Evolutionary conservation across 2,888 invertebrate genomes (phyloP).

Genomic region (Thera obeliscata): DNA sequence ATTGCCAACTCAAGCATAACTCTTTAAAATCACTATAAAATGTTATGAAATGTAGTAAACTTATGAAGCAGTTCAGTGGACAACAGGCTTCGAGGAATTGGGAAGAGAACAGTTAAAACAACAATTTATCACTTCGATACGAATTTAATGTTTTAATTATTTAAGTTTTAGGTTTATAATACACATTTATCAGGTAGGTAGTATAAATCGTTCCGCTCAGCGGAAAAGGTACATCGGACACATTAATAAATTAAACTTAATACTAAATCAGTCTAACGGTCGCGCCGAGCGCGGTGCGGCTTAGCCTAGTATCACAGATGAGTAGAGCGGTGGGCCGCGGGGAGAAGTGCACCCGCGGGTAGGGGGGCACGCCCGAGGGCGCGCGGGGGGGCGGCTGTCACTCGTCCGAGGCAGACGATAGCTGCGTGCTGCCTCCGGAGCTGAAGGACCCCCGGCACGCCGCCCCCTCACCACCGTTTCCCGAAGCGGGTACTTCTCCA

Average conservation of each 20-base stretch:
- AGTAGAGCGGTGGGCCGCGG: slow-evolving; percentile 83
- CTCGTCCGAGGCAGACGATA: slow-evolving; percentile 86
- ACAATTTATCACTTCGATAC: slow-evolving; percentile 67
- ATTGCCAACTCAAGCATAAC: slow-evolving; percentile 3
- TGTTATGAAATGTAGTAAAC: neutral
- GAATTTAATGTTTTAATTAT: slow-evolving; percentile 62
- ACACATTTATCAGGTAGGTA: slow-evolving; percentile 79
- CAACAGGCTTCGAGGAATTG: neutral
- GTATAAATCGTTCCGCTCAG: slow-evolving; percentile 79
- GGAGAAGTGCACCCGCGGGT: slow-evolving; percentile 69
- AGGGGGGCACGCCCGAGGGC: slow-evolving; percentile 45
- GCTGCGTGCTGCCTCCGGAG: slow-evolving; percentile 86
- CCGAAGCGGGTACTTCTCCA: slow-evolving; percentile 62
- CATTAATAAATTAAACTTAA: slow-evolving; percentile 77
- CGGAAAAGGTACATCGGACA: slow-evolving; percentile 82
- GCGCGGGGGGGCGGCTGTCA: slow-evolving; percentile 69
- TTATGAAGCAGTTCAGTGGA: neutral
- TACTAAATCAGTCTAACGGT: slow-evolving; percentile 82
- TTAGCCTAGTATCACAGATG: slow-evolving; percentile 84
- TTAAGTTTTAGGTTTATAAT: slow-evolving; percentile 54
- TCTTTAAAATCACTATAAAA: neutral
- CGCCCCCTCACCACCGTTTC: slow-evolving; percentile 79
- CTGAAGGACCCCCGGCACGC: slow-evolving; percentile 86
- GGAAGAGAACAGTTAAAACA: slow-evolving; percentile 49
- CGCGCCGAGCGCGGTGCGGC: slow-evolving; percentile 79